phyloP scores from a whole-genome alignment of 2,888 invertebrate species.

The Brenthis ino region DNA sequence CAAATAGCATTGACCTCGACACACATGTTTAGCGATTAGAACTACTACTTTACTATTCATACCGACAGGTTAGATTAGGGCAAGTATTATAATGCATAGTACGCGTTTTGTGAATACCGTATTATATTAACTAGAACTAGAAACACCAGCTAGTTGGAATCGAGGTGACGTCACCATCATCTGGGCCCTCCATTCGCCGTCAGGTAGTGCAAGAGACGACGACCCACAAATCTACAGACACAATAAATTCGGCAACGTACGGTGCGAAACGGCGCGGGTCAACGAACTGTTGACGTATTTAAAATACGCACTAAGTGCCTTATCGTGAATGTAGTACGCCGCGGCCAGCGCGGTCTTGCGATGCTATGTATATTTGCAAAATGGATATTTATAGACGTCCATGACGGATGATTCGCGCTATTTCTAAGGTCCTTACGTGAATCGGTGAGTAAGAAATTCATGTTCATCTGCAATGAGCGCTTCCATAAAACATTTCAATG shows the following conservation, averaged over 20 bases:
- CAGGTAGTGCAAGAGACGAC: constrained; percentile 60
- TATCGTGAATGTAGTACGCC: constrained; percentile 77
- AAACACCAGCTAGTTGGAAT: constrained; percentile 69
- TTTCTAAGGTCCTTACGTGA: constrained; percentile 62
- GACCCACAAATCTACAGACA: constrained; percentile 82
- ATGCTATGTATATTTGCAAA: constrained; percentile 71
- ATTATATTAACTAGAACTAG: constrained; percentile 68
- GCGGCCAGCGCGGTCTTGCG: constrained; percentile 63
- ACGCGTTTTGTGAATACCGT: constrained; percentile 68
- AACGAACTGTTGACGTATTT: constrained; percentile 80
- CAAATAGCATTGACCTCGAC: constrained; percentile 78
- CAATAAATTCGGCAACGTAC: constrained; percentile 78
- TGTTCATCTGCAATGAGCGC: constrained; percentile 7
- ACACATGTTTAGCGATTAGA: constrained; percentile 59
- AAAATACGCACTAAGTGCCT: constrained; percentile 78
- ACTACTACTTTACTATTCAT: constrained; percentile 60
- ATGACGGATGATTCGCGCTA: constrained; percentile 70
- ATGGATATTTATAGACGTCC: constrained; percentile 76
- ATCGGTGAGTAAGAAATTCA: constrained; percentile 50
- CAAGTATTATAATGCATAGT: constrained; percentile 68
- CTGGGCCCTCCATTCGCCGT: constrained; percentile 75
- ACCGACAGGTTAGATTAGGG: constrained; percentile 75
- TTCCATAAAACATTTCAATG: constrained; percentile 3
- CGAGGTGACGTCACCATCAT: constrained; percentile 72
- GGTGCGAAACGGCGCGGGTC: constrained; percentile 73